Evolutionary conservation across 1,140 invertebrate genomes (phyloP).

Genomic region (Mamestra configurata): DNA sequence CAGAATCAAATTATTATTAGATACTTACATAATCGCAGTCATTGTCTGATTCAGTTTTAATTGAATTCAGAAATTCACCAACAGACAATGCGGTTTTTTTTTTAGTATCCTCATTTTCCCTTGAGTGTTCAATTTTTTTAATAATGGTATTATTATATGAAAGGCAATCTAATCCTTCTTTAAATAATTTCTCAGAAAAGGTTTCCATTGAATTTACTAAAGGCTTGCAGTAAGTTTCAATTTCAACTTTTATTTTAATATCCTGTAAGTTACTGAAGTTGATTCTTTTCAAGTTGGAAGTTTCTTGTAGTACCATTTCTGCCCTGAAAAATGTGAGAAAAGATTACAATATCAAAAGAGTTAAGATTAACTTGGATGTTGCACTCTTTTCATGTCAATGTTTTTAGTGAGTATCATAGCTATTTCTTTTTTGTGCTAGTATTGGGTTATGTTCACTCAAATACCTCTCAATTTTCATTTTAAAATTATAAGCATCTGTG

Average conservation of each 20-base stretch:
- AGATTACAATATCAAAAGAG: not conserved
- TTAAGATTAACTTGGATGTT: too few relatives aligned
- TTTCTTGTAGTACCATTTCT: constrained; percentile 54
- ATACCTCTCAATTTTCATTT: constrained; percentile 64
- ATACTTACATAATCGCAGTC: constrained; percentile 59
- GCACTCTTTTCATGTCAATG: too few relatives aligned
- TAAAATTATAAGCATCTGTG: constrained; percentile 65
- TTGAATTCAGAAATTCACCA: constrained; percentile 58
- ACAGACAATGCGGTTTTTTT: constrained; percentile 40
- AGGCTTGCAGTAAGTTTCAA: constrained; percentile 38
- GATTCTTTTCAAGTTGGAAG: constrained; percentile 54
- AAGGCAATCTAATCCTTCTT: constrained; percentile 38
- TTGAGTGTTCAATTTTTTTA: constrained; percentile 49
- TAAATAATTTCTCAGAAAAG: constrained; percentile 17
- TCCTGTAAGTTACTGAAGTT: constrained; percentile 64
- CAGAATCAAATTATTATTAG: not conserved
- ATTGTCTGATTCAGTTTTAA: constrained; percentile 57
- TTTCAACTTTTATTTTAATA: constrained; percentile 61
- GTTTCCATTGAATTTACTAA: not conserved
- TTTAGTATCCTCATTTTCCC: constrained; percentile 25
- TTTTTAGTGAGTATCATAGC: too few relatives aligned
- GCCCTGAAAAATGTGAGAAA: constrained; percentile 57
- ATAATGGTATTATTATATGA: constrained; percentile 59
- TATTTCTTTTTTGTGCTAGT: not conserved
- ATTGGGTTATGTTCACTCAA: not conserved